Conservation (phyloP, 2,113 vertebrate genomes). For the Ibidorhyncha struthersii region DNA sequence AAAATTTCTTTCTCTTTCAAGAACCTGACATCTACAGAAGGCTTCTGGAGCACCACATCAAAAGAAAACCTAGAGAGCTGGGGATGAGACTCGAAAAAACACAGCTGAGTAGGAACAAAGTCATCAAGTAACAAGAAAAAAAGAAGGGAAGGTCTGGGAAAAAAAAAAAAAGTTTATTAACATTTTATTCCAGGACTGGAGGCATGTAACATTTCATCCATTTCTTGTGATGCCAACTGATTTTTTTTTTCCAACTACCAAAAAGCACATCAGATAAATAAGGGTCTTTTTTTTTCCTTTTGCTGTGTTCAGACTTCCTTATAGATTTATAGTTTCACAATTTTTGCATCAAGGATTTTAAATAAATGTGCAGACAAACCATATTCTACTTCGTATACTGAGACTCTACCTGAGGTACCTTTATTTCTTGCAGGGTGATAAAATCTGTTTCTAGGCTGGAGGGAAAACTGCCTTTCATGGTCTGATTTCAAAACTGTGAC, state of each 20-base stretch:
- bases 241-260: neutral
- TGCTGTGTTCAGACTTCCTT: neutral
- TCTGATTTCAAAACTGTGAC: neutral
- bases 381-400: rapidly evolving
- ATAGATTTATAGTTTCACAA: neutral
- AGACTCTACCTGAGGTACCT: neutral
- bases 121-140: neutral
- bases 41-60: conserved; percentile 36
- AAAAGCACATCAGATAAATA: neutral
- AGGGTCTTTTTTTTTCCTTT: neutral
- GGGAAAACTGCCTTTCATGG: neutral
- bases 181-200: neutral
- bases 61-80: conserved; percentile 8
- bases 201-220: neutral
- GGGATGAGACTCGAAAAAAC: neutral
- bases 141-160: neutral
- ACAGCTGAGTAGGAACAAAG: neutral
- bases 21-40: neutral
- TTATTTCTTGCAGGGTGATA: neutral
- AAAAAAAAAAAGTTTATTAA: neutral
- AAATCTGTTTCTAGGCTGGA: neutral
- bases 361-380: neutral
- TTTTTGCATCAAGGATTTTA: neutral
- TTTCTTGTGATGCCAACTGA: neutral
- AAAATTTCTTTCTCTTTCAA: conserved; percentile 30